These are phyloP conservation scores for Sciurus niger DNA, from an alignment of 2,113 vertebrate genomes.

Conservation along the genomic window DNA sequence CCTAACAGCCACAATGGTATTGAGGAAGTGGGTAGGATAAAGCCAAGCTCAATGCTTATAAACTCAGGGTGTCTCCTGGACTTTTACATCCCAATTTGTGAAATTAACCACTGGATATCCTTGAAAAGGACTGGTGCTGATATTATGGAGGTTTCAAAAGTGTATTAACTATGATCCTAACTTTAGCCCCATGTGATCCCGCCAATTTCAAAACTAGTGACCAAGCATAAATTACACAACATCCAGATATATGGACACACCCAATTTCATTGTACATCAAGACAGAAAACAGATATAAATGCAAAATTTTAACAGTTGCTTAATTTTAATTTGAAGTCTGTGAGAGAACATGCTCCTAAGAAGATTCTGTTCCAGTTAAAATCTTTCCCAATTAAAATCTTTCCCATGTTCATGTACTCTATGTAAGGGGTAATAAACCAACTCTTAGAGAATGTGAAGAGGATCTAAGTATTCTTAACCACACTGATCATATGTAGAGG, in stretches of 20 bases:
- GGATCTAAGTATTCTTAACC: neutral
- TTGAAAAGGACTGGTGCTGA: neutral
- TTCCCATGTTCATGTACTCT: neutral
- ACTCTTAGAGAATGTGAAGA: neutral
- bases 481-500: neutral
- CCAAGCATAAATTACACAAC: neutral
- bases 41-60: neutral
- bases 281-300: neutral
- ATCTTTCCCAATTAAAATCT: slow-evolving; percentile 17
- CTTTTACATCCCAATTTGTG: neutral
- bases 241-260: neutral
- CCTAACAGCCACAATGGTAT: neutral
- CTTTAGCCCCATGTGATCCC: neutral
- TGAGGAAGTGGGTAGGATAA: slow-evolving; percentile 41
- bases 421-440: neutral
- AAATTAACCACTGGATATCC: neutral
- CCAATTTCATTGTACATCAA: neutral
- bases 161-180: neutral
- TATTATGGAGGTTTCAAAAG: neutral
- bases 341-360: neutral
- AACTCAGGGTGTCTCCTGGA: neutral
- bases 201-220: neutral
- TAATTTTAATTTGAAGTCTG: slow-evolving; percentile 44
- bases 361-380: neutral
- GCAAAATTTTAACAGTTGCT: neutral